phyloP scores from a whole-genome alignment of 2,797 vertebrate genomes.

The Urocyon cinereoargenteus region DNA sequence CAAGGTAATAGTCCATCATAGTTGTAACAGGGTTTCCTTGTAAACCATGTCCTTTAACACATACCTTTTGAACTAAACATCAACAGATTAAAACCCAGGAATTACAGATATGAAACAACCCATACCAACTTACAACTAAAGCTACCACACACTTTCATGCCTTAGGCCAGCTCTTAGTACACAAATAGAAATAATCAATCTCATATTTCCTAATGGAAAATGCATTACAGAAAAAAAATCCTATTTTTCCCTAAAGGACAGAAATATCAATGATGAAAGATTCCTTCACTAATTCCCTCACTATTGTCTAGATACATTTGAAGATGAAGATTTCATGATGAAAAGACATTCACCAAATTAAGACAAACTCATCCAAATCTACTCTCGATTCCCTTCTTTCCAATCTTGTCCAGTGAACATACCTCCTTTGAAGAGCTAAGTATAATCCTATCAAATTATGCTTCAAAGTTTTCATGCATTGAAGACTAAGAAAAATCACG shows the following conservation, averaged over 20 bases:
- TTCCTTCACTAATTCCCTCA: background rate
- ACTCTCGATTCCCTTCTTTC: background rate
- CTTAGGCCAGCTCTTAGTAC: background rate
- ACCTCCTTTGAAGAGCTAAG: constrained; percentile 3
- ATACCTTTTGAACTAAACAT: background rate
- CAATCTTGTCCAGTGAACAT: background rate
- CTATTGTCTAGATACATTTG: background rate
- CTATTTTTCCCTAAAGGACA: background rate
- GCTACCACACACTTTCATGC: background rate
- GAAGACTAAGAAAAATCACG: background rate
- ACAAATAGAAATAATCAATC: background rate
- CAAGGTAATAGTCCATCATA: background rate
- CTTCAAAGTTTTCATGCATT: background rate
- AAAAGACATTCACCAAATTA: background rate
- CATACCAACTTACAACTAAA: background rate
- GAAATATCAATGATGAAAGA: background rate
- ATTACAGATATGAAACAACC: background rate
- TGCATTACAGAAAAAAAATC: background rate
- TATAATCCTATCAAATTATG: background rate
- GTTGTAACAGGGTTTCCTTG: background rate
- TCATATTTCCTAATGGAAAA: constrained; percentile 5
- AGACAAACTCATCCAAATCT: constrained; percentile 24
- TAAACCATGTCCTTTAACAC: background rate
- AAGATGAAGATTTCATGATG: constrained; percentile 47
- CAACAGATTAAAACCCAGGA: background rate